Conservation (phyloP, 2,797 vertebrate species). For the Sebastes melanostomus region DNA sequence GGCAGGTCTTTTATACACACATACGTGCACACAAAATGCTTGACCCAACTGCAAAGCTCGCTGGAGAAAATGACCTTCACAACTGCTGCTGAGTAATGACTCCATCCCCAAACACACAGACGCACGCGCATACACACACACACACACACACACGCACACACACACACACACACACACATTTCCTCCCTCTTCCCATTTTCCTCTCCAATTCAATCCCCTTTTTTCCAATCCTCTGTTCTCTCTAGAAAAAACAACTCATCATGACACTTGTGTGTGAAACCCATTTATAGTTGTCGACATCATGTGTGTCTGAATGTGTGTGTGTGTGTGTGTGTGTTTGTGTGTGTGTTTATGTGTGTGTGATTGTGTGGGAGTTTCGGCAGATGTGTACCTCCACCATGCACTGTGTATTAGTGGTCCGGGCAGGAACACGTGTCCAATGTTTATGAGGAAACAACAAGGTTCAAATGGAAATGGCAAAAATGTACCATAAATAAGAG, state of each 20-base stretch:
- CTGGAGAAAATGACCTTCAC: slow-evolving; percentile 57
- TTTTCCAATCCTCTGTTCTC: slow-evolving; percentile 5
- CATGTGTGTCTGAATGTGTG: background rate
- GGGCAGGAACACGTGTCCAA: background rate
- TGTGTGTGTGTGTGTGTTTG: background rate
- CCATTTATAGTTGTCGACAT: background rate
- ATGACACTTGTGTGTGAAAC: background rate
- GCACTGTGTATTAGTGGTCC: too few species aligned
- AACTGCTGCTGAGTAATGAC: slow-evolving; percentile 48
- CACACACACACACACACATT: background rate
- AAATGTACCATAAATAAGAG: slow-evolving; percentile 29
- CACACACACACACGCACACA: background rate
- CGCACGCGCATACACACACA: background rate
- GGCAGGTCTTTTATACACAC: background rate
- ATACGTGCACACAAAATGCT: slow-evolving; percentile 8
- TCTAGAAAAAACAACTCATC: background rate
- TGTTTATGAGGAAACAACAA: slow-evolving; percentile 22
- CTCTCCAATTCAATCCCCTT: background rate
- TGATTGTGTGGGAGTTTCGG: background rate
- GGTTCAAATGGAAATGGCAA: slow-evolving; percentile 21
- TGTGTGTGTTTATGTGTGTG: background rate
- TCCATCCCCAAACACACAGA: slow-evolving; percentile 2
- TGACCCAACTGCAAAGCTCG: slow-evolving; percentile 29
- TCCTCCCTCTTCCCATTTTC: background rate
- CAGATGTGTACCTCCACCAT: background rate